These are phyloP conservation scores for Haplotaxodon microlepis DNA, from an alignment of 2,113 vertebrate species.

Conservation along the genomic window DNA sequence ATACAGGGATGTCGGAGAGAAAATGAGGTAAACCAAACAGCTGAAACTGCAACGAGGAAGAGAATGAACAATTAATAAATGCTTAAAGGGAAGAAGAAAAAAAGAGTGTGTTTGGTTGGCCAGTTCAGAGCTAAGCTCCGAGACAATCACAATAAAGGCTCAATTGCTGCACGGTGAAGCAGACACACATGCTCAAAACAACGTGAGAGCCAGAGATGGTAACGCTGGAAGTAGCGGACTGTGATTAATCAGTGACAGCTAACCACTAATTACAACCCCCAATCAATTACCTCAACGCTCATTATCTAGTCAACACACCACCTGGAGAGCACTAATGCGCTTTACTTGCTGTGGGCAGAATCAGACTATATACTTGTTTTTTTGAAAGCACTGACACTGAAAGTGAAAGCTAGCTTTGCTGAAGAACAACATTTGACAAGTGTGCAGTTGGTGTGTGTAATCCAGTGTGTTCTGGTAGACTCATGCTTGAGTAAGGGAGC, in stretches of 20 bases:
- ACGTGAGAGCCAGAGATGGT: constrained; percentile 22
- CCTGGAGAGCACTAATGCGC: constrained; percentile 59
- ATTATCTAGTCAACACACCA: constrained; percentile 64
- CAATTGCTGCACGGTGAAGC: constrained; percentile 23
- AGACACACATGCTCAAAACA: constrained; percentile 17
- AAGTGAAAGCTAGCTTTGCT: neutral
- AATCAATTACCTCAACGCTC: constrained; percentile 63
- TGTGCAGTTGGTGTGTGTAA: neutral
- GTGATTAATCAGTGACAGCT: constrained; percentile 70
- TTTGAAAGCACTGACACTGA: neutral
- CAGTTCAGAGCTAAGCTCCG: constrained; percentile 3
- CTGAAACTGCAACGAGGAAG: neutral
- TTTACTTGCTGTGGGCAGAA: constrained; percentile 41
- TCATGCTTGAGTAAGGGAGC: neutral
- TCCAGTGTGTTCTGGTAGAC: neutral
- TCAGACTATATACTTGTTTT: constrained; percentile 12
- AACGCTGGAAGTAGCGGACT: constrained; percentile 32
- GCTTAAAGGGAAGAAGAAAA: neutral
- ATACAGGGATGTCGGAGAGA: neutral
- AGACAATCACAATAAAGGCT: neutral
- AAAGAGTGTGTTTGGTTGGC: neutral
- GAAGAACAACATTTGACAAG: neutral
- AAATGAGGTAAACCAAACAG: neutral
- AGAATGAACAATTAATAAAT: neutral
- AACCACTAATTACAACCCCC: constrained; percentile 67